Evolutionary conservation across 1,140 invertebrate genomes (phyloP).

Genomic region (Acromyrmex echinatior): DNA sequence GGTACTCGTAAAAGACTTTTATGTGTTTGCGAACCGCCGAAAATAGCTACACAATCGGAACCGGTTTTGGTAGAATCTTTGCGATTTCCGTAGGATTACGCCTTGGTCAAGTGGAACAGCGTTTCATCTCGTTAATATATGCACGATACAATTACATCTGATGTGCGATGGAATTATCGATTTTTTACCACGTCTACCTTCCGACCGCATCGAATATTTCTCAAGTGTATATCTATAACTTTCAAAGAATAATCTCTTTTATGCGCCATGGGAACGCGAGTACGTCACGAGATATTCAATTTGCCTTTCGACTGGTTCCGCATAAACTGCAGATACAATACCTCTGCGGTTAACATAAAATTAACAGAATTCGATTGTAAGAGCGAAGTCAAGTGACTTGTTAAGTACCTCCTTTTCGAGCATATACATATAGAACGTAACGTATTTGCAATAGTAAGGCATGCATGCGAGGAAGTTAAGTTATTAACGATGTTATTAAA

Average conservation of each 20-base stretch:
- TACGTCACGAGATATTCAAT: background rate
- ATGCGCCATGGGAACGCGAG: background rate
- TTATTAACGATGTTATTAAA: constrained; percentile 62
- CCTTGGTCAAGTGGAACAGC: constrained; percentile 54
- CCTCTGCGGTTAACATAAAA: background rate
- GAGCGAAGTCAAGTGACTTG: constrained; percentile 31
- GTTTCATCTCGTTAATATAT: constrained; percentile 38
- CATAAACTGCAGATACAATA: background rate
- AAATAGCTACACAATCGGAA: constrained; percentile 77
- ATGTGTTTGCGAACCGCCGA: constrained; percentile 74
- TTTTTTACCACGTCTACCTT: background rate
- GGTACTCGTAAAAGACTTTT: constrained; percentile 75
- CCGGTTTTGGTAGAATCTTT: constrained; percentile 73
- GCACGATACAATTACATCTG: constrained; percentile 40
- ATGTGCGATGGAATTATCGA: background rate
- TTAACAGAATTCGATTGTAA: constrained; percentile 23
- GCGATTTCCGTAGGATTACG: constrained; percentile 70
- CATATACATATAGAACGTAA: background rate
- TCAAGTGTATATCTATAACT: background rate
- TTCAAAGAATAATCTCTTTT: background rate
- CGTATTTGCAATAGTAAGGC: constrained; percentile 29
- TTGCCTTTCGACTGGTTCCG: background rate
- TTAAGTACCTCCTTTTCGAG: constrained; percentile 14
- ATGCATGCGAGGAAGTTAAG: background rate
- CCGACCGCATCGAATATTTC: background rate